Evolutionary conservation across 2,888 invertebrate species (phyloP), one percentile per base, ranked within the genome.

Genomic region (Agrotis ipsilon): DNA sequence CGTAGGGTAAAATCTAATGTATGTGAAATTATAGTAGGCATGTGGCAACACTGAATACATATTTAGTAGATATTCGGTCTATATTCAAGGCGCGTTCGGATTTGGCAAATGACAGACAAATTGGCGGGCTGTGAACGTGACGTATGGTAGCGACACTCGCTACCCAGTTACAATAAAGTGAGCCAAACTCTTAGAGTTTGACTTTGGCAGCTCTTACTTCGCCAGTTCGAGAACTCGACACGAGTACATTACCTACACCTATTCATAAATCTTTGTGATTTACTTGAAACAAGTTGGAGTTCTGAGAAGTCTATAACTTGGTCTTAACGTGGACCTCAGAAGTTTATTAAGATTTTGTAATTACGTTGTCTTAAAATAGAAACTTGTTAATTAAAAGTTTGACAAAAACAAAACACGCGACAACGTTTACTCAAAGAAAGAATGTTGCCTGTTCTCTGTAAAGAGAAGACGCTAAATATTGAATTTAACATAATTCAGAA

Each of bases 91-190:
- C 88, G 90, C 91, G 92, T 93, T 89, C 86, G 88, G 87, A 91
- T 92, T 92, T 92, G 93, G 89, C 91, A 93, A 92, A 93, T 93
- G 92, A 92, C 92, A 91, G 92, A 93, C 93, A 93, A 93, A 93
- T 92, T 93, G 92, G 89, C 87, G 90, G 87, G 85, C 87, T 87
- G 83, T 82, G 91, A 86, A 92, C 93, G 94, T 94, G 94, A 93
- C 91, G 85, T 88, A 91, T 90, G 89, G 89, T 87, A 84, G 78
- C 85, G 78, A 89, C 89, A 90, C 87, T 85, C 88, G 85, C 80
- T 80, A 84, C 84, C 80, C 77, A 78, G 83, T 76, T 82, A 80
- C 79, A 79, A 77, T 75, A 84, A 81, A 85, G 64, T 81, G 75
- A 75, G 78, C 75, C 80, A 75, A 86, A 86, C 83, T 84, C 85